phyloP scores from a whole-genome alignment of 2,113 vertebrate genomes.

The Delphinapterus leucas region DNA sequence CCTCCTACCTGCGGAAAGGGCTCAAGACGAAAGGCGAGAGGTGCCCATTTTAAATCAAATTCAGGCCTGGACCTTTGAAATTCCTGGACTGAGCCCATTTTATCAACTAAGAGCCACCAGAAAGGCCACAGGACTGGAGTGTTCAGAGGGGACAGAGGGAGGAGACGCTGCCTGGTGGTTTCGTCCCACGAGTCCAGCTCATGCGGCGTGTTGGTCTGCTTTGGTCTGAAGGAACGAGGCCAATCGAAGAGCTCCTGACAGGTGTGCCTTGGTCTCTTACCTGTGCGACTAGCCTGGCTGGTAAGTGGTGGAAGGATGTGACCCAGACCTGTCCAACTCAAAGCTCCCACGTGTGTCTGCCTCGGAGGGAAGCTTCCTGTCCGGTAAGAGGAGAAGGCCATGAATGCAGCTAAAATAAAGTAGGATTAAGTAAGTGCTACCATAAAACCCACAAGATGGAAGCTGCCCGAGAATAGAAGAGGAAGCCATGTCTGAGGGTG shows the following conservation, averaged over 20 bases:
- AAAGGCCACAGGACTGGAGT: not conserved
- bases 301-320: not conserved
- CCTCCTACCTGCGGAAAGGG: no score
- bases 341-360: not conserved
- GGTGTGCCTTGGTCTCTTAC: not conserved
- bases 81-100: not conserved
- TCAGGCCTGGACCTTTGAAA: not conserved
- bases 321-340: not conserved
- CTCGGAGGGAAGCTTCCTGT: not conserved
- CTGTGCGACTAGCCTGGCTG: not conserved
- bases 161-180: not conserved
- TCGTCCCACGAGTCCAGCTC: not conserved
- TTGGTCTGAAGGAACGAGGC: not conserved
- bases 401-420: not conserved
- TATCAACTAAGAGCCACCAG: not conserved
- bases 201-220: fast-evolving
- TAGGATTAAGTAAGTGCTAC: not conserved
- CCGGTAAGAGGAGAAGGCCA: not conserved
- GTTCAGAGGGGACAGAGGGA: not conserved
- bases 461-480: not conserved
- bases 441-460: not conserved
- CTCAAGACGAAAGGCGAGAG: not conserved
- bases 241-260: not conserved
- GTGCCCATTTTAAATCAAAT: not conserved
- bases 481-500: not conserved